phyloP scores from a whole-genome alignment of 2,797 vertebrate species.

The Brachyrhaphis roseni region DNA sequence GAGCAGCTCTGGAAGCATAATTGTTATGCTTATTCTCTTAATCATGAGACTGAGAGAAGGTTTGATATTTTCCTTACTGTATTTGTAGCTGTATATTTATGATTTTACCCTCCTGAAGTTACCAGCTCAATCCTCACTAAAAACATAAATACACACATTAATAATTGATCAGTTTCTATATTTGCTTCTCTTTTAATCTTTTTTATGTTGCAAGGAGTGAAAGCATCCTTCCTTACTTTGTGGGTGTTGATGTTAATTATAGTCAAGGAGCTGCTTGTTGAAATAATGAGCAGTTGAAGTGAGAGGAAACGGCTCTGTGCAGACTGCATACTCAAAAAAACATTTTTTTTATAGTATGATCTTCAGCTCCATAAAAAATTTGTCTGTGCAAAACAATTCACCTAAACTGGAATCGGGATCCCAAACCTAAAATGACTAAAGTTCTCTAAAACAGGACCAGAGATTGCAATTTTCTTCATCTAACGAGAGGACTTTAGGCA shows the following conservation, averaged over 20 bases:
- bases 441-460: background rate
- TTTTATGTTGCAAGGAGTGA: constrained; percentile 2
- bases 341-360: background rate
- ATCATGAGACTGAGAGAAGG: constrained; percentile 48
- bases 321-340: background rate
- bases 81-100: constrained; percentile 5
- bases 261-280: constrained; percentile 28
- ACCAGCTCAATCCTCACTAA: constrained; percentile 3
- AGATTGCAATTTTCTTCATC: constrained; percentile 18
- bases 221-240: constrained; percentile 9
- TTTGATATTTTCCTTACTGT: constrained; percentile 37
- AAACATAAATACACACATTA: constrained; percentile 3
- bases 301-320: background rate
- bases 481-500: constrained; percentile 25
- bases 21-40: constrained; percentile 60
- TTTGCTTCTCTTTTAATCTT: constrained; percentile 26
- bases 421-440: background rate
- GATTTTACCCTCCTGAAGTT: background rate
- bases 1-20: constrained; percentile 58
- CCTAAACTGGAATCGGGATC: constrained; percentile 5
- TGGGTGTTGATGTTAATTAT: constrained; percentile 23
- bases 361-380: background rate
- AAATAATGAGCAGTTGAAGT: constrained; percentile 20
- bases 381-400: background rate
- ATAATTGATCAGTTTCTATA: constrained; percentile 9